Base-by-base conservation (phyloP, 2,888 invertebrate genomes). In the Pogonocherus hispidulus region DNA sequence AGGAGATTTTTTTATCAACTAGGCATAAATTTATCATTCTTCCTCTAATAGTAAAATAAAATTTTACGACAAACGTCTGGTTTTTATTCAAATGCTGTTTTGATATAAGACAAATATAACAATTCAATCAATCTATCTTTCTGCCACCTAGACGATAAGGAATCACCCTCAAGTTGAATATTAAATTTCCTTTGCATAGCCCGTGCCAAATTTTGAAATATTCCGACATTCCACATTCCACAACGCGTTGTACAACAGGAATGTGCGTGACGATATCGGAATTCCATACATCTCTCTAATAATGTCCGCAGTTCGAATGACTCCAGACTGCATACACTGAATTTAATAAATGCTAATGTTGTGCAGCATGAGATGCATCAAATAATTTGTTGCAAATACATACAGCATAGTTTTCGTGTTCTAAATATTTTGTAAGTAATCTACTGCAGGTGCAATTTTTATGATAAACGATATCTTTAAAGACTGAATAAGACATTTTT, bases 121-220 rank as follows among this genome's bases (percentile, higher is more conserved):
- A 51, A 14, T 51, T 14, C 51, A 27, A 27, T 51, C 51, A 23
- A 35, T 16, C n/a, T n/a, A n/a, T n/a, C n/a, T 32, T 52, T 4
- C 14, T 8, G 32, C 18, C 52, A 52, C 32, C 32, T 52, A 9
- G 11, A 3, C 32, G 27, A 19, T 52, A 32, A 16, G 9, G 52
- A 22, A 52, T 27, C 32, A 32, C 27, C 32, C 16, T 16, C 22
- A 32, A 27, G 11, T 27, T 27, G 52, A 52, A 52, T 52, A 52
- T 52, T 52, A 52, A 52, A 52, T 52, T 27, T 52, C 32, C 27
- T 27, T 18, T 22, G 16, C 52, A 52, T 52, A 52, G 32, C 52
- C 14, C 18, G 32, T 52, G 52, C 32, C 52, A 52, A 52, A 52
- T 52, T 52, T 52, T 52, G 20, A 32, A 27, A 52, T 52, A 52